Evolutionary conservation across 2,113 vertebrate genomes (phyloP), one percentile per base, ranked within the genome.

Genomic region (Labeo rohita): DNA sequence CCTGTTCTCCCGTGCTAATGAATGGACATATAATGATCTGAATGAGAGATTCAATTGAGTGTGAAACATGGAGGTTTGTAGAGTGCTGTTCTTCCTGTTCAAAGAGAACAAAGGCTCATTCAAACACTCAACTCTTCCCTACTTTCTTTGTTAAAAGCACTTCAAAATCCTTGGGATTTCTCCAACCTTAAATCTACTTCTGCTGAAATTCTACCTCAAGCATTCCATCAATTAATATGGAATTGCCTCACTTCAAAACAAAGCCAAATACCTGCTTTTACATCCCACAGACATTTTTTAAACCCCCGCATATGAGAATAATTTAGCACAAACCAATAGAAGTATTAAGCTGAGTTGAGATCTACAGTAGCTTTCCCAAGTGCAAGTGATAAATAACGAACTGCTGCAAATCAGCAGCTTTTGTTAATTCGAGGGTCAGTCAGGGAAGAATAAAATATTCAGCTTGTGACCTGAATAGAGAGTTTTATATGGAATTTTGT

Each of bases 11-110:
- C 39, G 50, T 76, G 75, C 75, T 92, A 92, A 93, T 93, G 91
- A 95, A 93, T 93, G 91, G 90, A 84, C 83, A 88, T 92, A 92
- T 93, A 94, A 95, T 93, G 90, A 93, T 94, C 91, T 92, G 89
- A 93, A 91, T 91, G 91, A 79, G 79, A 76, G 81, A 89, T 92
- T 93, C 90, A 93, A 90, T 91, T 92, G 91, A 93, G 92, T 92
- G 90, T 91, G 92, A 93, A 93, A 93, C 91, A 88, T 80, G 87
- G 85, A 88, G 90, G 89, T 92, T 87, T 86, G 83, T 66, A 61
- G 89, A 89, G 89, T 65, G 28, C 89, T 83, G 87, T 84, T 90
- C 84, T 88, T 84, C 90, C 84, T 87, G 88, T 91, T 90, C 77
- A 87, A 34, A n/a, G 85, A 86, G 87, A 88, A 93, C 88, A 93